These are phyloP conservation scores for Montifringilla adamsi DNA, from an alignment of 2,113 vertebrate species.

Conservation along the genomic window DNA sequence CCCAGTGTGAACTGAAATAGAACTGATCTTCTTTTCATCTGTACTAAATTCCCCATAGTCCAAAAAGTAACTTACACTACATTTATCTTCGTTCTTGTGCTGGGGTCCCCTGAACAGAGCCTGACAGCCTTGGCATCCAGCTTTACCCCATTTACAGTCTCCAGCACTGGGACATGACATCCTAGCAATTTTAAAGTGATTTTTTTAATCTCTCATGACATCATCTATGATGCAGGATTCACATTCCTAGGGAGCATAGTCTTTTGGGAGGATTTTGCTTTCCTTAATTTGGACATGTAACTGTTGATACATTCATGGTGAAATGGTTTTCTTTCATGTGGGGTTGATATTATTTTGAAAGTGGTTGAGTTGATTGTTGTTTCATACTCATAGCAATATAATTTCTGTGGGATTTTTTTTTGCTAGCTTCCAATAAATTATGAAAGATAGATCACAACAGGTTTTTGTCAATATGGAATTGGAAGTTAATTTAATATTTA, in stretches of 20 bases:
- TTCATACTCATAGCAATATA: neutral
- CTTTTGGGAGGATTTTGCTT: neutral
- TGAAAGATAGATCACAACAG: neutral
- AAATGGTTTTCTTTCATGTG: neutral
- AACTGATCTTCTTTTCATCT: neutral
- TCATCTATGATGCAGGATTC: neutral
- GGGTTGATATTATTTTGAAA: neutral
- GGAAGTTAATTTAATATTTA: slow-evolving; percentile 11
- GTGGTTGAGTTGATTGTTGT: neutral
- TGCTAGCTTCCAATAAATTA: neutral
- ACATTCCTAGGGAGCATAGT: neutral
- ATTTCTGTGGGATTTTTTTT: neutral
- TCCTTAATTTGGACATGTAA: neutral
- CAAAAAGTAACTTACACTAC: neutral
- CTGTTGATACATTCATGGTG: neutral
- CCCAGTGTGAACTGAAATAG: neutral
- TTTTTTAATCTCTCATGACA: neutral
- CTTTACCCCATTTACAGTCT: neutral
- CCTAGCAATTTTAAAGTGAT: neutral
- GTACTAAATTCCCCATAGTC: neutral
- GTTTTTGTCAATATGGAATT: neutral
- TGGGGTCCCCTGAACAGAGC: neutral
- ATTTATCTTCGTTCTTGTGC: neutral
- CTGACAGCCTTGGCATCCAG: neutral
- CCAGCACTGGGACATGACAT: neutral